Percentiles rank a stretch among this genome's conserved stretches.
phyloP scores from a whole-genome alignment of 2,797 vertebrate genomes.

The Cynopterus sphinx region DNA sequence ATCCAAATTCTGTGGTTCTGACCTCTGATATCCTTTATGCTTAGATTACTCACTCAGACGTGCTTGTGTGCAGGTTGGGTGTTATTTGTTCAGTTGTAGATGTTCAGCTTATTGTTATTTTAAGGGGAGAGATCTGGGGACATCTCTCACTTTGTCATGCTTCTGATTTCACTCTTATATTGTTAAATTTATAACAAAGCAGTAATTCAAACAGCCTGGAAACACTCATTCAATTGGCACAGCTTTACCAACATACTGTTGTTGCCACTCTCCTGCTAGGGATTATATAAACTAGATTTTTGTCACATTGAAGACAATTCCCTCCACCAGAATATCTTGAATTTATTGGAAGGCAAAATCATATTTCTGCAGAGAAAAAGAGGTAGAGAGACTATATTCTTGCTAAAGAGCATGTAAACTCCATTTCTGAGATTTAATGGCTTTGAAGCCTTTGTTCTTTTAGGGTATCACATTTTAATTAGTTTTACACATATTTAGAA shows the following conservation, averaged over 20 bases:
- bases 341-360: too few species aligned
- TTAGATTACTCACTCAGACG: too few species aligned
- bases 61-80: too few species aligned
- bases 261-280: neutral
- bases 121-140: too few species aligned
- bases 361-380: neutral
- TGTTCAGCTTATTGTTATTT: too few species aligned
- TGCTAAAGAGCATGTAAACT: neutral
- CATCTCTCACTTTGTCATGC: too few species aligned
- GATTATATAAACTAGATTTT: constrained; percentile 1
- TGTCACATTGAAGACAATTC: neutral
- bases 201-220: constrained; percentile 42
- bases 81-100: too few species aligned
- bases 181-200: neutral
- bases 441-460: neutral
- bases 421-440: neutral
- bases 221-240: neutral
- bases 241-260: neutral
- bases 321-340: neutral
- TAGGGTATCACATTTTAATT: neutral
- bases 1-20: too few species aligned
- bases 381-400: neutral
- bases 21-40: too few species aligned
- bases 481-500: neutral
- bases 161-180: too few species aligned